Percentiles rank a stretch among this genome's conserved stretches.
Evolutionary conservation across 2,888 invertebrate genomes (phyloP).

Genomic region (Polydrusus tereticollis): DNA sequence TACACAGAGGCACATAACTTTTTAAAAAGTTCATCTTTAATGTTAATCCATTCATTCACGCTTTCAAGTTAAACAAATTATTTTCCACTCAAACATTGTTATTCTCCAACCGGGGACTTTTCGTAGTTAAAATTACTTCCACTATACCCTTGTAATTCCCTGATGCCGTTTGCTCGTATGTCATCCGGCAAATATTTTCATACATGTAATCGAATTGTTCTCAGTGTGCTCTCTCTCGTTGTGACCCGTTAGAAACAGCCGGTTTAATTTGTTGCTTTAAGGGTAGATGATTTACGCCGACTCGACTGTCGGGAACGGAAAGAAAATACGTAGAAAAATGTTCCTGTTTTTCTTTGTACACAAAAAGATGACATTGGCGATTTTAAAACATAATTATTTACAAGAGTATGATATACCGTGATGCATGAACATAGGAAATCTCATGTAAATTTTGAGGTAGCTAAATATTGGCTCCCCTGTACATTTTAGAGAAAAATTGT

Average conservation of each 20-base stretch:
- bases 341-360: background rate
- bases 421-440: no score
- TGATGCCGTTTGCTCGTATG: conserved; percentile 24
- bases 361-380: no score
- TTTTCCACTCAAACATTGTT: conserved; percentile 38
- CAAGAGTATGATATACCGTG: no score
- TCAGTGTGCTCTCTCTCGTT: conserved; percentile 14
- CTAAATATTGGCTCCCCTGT: no score
- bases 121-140: conserved; percentile 38
- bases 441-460: no score
- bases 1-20: no score
- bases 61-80: conserved; percentile 37
- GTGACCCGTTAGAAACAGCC: conserved; percentile 22
- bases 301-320: background rate
- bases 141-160: conserved; percentile 29
- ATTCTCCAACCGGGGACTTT: conserved; percentile 23
- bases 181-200: conserved; percentile 40
- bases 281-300: conserved; percentile 14
- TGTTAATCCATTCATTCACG: conserved; percentile 20
- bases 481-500: no score
- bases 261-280: conserved; percentile 23
- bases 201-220: conserved; percentile 40
- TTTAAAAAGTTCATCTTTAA: background rate
- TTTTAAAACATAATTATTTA: no score
- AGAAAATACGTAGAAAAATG: background rate